Evolutionary conservation across 92 coral and sea anemone species (phyloP).

Genomic region (Umimayanthus chanpuru): DNA sequence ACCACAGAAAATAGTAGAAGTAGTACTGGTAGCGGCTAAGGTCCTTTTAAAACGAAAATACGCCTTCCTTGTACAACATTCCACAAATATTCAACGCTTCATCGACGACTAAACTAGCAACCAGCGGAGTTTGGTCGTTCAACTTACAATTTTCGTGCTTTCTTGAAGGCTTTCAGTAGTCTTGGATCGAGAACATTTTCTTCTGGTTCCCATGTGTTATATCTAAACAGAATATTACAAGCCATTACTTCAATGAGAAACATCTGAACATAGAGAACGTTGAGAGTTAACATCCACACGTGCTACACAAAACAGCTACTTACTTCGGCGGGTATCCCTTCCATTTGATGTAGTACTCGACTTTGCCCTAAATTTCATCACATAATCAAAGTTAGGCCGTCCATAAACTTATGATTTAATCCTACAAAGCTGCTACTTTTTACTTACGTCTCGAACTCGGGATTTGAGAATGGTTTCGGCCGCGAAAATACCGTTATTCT

Average conservation of each 20-base stretch:
- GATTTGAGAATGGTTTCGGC: conserved; percentile 97
- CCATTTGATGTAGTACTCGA: conserved; percentile 97
- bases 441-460: conserved; percentile 87
- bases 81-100: conserved; percentile 50
- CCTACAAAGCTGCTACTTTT: neutral
- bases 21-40: neutral
- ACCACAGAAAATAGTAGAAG: conserved; percentile 5
- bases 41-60: conserved; percentile 37
- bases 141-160: conserved; percentile 51
- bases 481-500: conserved; percentile 96
- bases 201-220: conserved; percentile 99
- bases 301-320: conserved; percentile 49
- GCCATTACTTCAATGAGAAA: conserved; percentile 8
- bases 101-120: conserved; percentile 29
- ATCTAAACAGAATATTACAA: conserved; percentile 61
- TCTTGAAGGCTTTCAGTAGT: conserved; percentile 81
- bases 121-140: conserved; percentile 6
- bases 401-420: conserved; percentile 8
- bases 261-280: conserved; percentile 12
- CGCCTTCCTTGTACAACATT: conserved; percentile 33
- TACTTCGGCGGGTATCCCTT: conserved; percentile 96
- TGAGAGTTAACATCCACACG: conserved; percentile 15
- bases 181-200: conserved; percentile 97
- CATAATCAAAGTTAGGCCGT: conserved; percentile 23
- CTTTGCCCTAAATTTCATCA: conserved; percentile 85